Evolutionary conservation across 2,888 invertebrate species (phyloP).

Genomic region (Idaea straminata): DNA sequence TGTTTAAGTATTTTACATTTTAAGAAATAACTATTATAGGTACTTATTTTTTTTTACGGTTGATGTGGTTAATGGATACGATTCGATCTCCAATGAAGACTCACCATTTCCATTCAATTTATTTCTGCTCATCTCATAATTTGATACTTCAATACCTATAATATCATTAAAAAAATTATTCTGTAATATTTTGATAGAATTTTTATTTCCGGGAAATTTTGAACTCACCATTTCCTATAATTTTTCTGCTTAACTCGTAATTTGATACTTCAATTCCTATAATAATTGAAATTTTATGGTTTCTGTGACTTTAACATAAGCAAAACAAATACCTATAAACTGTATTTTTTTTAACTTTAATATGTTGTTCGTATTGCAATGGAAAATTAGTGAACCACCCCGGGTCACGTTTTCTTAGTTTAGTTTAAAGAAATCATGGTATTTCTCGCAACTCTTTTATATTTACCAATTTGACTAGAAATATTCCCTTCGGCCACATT

Average conservation of each 20-base stretch:
- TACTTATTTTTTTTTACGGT: conserved; percentile 7
- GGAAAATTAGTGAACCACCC: too few species aligned
- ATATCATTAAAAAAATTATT: neutral
- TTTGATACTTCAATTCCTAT: conserved; percentile 57
- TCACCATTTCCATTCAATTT: conserved; percentile 41
- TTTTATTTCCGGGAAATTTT: neutral
- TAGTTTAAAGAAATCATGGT: too few species aligned
- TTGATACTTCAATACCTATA: conserved; percentile 58
- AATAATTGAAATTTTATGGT: conserved; percentile 12
- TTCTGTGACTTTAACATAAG: too few species aligned
- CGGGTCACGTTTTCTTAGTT: too few species aligned
- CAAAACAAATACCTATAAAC: too few species aligned
- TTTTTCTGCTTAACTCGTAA: conserved; percentile 61
- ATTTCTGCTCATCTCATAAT: conserved; percentile 70
- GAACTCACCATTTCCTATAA: conserved; percentile 2
- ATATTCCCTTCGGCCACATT: too few species aligned
- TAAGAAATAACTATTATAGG: neutral
- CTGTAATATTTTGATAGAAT: neutral
- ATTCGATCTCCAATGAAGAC: conserved; percentile 10
- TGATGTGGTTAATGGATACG: conserved; percentile 5
- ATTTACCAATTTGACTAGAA: too few species aligned
- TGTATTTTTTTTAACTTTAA: too few species aligned
- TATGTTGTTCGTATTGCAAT: too few species aligned
- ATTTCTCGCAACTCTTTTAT: too few species aligned
- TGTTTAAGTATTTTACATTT: too few species aligned